Base-by-base conservation (phyloP, 2,113 vertebrate species). In the Tringa solitaria region DNA sequence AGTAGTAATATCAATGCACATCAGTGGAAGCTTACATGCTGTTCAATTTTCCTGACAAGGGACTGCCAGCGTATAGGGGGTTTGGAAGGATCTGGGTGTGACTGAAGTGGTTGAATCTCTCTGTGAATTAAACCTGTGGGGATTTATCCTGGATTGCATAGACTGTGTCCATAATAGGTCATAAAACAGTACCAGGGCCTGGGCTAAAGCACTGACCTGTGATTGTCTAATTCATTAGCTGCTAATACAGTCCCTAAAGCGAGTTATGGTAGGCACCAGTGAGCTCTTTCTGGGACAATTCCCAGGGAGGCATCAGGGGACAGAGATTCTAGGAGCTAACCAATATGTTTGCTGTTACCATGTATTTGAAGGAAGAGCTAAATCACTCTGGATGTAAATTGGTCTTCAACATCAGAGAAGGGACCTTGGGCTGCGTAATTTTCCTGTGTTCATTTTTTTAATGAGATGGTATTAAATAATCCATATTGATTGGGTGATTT, bases 21-120 rank as follows among this genome's bases (percentile, higher is more conserved):
- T 28, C 37, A 43, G 10, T 30, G 20, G 23, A 84, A 69, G 6
- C 41, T 9, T 14, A 3, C 6, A 4, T 4, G 9, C 4, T 30
- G 4, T 73, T 19, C 8, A 61, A 12, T 21, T 18, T 69, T 32
- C 50, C 65, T 61, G 54, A 21, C 12, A 69, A 60, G 20, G 27
- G 2, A 50, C 3, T 67, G 33, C 5, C 2, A 3, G 4, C 16
- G 2, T 23, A 15, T 1, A 27, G 5, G 16, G 6, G 41, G 15
- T 51, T 79, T 60, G 57, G 26, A 82, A 92, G 35, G 20, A 48
- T 54, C 39, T 51, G 28, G 6, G 4, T 43, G 15, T 72, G 28
- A n/a, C 23, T 26, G n/a, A 85, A 26, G 16, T 20, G 4, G 33
- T 6, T 35, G 37, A 79, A 37, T 21, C 5, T 73, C 48, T 53